Evolutionary conservation across 2,113 vertebrate species (phyloP).

Genomic region (Oryzias woworae): DNA sequence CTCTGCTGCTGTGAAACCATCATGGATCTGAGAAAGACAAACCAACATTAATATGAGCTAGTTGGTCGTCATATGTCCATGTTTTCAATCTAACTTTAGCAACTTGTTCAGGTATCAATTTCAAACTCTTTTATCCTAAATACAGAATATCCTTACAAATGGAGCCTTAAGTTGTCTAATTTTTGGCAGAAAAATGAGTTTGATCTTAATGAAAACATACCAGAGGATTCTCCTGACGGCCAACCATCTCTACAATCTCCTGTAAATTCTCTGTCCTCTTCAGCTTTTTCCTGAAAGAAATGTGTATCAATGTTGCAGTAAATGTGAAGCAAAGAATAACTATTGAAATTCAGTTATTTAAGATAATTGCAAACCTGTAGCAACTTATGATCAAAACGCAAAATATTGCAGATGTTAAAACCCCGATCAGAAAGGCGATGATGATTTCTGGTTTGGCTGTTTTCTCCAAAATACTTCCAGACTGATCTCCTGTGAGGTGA

Average conservation of each 20-base stretch:
- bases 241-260: conserved; percentile 50
- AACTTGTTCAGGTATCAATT: too few relatives aligned
- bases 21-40: too few relatives aligned
- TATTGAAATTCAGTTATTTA: not conserved
- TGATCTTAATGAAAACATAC: conserved; percentile 19
- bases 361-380: conserved; percentile 30
- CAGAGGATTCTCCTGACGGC: conserved; percentile 26
- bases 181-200: not conserved
- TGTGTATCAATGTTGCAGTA: not conserved
- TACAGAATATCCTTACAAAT: too few relatives aligned
- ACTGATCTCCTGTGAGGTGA: not conserved
- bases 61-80: too few relatives aligned
- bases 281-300: conserved; percentile 20
- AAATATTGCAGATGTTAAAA: conserved; percentile 11
- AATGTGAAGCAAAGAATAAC: not conserved
- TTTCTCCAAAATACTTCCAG: not conserved
- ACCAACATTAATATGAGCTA: too few relatives aligned
- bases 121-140: too few relatives aligned
- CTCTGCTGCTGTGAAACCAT: too few relatives aligned
- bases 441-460: not conserved
- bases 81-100: too few relatives aligned
- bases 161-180: not conserved
- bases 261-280: conserved; percentile 10
- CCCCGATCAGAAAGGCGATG: conserved; percentile 44
- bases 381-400: conserved; percentile 33